These are phyloP conservation scores for Napeogenes sylphis DNA, from an alignment of 2,888 invertebrate genomes.

Conservation along the genomic window DNA sequence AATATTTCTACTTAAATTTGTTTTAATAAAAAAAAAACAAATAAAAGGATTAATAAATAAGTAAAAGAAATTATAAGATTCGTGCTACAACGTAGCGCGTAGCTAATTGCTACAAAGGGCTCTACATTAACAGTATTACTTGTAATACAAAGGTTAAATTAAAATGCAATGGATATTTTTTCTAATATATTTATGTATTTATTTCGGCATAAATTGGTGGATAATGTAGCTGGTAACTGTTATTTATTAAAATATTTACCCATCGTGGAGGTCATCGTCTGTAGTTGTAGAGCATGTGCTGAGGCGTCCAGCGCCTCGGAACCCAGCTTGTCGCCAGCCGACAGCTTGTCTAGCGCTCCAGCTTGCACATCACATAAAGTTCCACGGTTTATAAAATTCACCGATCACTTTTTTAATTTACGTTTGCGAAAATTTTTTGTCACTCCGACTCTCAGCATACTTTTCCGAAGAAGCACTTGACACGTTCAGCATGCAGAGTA, in stretches of 20 bases:
- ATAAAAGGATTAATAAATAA: no score
- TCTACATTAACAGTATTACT: slow-evolving; percentile 17
- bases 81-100: slow-evolving; percentile 17
- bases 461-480: slow-evolving; percentile 57
- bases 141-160: slow-evolving; percentile 1
- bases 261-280: slow-evolving; percentile 76
- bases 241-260: slow-evolving; percentile 51
- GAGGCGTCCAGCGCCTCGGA: slow-evolving; percentile 70
- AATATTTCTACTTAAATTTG: no score
- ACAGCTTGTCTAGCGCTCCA: slow-evolving; percentile 64
- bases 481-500: slow-evolving; percentile 58
- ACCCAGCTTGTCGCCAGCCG: slow-evolving; percentile 66
- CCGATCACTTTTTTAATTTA: slow-evolving; percentile 72
- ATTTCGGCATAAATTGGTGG: not conserved
- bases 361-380: slow-evolving; percentile 66
- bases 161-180: not conserved
- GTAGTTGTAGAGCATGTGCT: slow-evolving; percentile 62
- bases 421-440: slow-evolving; percentile 60
- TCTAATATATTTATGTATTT: slow-evolving; percentile 2
- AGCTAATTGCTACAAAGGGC: slow-evolving; percentile 18
- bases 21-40: no score
- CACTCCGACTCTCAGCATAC: slow-evolving; percentile 70
- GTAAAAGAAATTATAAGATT: no score
- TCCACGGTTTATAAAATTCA: slow-evolving; percentile 55
- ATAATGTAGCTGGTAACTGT: not conserved